phyloP scores from a whole-genome alignment of 2,888 invertebrate species.

The Tachina lurida region DNA sequence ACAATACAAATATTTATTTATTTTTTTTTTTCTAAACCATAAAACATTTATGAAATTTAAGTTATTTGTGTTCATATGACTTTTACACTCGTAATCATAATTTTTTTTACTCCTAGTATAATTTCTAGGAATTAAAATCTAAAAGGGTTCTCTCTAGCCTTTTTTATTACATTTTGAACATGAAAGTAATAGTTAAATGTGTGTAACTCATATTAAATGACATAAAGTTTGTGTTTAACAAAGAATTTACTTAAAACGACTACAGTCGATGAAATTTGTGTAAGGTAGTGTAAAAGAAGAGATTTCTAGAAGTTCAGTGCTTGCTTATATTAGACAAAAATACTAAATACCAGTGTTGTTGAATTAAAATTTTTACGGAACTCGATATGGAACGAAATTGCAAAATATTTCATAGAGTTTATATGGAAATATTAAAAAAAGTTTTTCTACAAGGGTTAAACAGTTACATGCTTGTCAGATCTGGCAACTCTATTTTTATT shows the following conservation, averaged over 20 bases:
- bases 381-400: too few species aligned
- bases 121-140: slow-evolving; percentile 37
- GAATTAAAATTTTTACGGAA: too few species aligned
- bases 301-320: too few species aligned
- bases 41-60: slow-evolving; percentile 61
- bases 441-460: too few species aligned
- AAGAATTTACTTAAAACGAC: neutral
- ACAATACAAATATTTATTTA: neutral
- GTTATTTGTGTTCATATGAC: slow-evolving; percentile 25
- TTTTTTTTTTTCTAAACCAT: slow-evolving; percentile 5
- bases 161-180: neutral
- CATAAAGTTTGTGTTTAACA: slow-evolving; percentile 6
- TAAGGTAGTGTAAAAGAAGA: neutral
- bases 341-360: too few species aligned
- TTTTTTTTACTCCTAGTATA: slow-evolving; percentile 32
- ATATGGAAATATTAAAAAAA: too few species aligned
- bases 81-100: slow-evolving; percentile 37
- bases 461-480: too few species aligned
- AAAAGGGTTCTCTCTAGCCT: slow-evolving; percentile 27
- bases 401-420: too few species aligned
- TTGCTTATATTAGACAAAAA: too few species aligned
- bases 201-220: slow-evolving; percentile 34
- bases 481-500: too few species aligned
- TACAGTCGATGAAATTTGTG: neutral
- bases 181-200: slow-evolving; percentile 3